A percentile compares a stretch with the other conserved stretches of the same genome.
These are phyloP conservation scores for Rhingia campestris DNA, from an alignment of 2,888 invertebrate species.

Conservation along the genomic window DNA sequence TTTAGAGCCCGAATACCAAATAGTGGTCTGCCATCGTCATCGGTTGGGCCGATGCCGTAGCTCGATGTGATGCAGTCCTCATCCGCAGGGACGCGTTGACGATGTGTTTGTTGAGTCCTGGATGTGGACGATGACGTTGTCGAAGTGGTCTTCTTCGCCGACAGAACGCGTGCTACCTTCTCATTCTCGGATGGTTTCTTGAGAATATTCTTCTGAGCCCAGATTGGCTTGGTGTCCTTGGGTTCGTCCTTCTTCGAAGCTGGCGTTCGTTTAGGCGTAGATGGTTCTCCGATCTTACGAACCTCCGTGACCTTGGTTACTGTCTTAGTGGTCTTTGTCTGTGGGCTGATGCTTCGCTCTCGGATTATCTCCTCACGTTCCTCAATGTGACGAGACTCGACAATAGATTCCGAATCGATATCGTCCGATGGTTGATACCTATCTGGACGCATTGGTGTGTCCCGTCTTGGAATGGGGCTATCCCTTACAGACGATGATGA, in stretches of 20 bases:
- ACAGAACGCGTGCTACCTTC: slow-evolving; percentile 58
- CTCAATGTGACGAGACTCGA: slow-evolving; percentile 64
- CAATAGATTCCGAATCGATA: slow-evolving; percentile 67
- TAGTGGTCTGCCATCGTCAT: slow-evolving; percentile 90
- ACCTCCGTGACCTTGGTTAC: slow-evolving; percentile 72
- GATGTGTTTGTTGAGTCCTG: slow-evolving; percentile 77
- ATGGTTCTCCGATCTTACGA: slow-evolving; percentile 72
- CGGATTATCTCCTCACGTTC: slow-evolving; percentile 72
- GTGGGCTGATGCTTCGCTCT: slow-evolving; percentile 79
- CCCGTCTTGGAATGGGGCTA: slow-evolving; percentile 54
- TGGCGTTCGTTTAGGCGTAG: slow-evolving; percentile 79
- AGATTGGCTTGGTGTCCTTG: slow-evolving; percentile 85
- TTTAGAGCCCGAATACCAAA: slow-evolving; percentile 90
- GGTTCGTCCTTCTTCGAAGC: slow-evolving; percentile 78
- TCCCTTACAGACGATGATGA: slow-evolving; percentile 53
- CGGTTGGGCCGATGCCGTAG: slow-evolving; percentile 92
- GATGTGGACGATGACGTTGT: slow-evolving; percentile 58
- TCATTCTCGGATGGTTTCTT: slow-evolving; percentile 84
- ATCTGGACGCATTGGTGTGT: slow-evolving; percentile 40
- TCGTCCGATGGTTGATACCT: slow-evolving; percentile 52
- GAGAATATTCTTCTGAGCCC: slow-evolving; percentile 86
- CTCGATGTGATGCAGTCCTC: slow-evolving; percentile 89
- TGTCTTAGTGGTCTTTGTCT: slow-evolving; percentile 79
- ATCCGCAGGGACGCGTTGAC: slow-evolving; percentile 80
- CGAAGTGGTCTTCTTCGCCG: slow-evolving; percentile 62